Evolutionary conservation across 2,113 vertebrate genomes (phyloP).

Genomic region (Lophotis ruficrista): DNA sequence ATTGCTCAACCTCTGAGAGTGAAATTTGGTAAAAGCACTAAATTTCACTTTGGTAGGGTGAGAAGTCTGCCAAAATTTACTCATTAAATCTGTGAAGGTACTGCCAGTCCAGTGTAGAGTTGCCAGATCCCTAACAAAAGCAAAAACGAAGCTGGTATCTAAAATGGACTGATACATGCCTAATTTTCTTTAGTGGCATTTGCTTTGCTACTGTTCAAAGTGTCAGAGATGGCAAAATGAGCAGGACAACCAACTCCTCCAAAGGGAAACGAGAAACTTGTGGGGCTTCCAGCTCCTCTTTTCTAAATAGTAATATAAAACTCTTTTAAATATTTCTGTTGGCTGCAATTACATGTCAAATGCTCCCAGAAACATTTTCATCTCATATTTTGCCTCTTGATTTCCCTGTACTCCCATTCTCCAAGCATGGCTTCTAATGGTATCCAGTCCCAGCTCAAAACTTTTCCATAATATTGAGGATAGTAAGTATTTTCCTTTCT

Average conservation of each 20-base stretch:
- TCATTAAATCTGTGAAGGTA: background rate
- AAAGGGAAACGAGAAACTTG: background rate
- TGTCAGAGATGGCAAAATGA: background rate
- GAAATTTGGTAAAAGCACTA: slow-evolving; percentile 17
- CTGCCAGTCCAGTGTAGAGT: background rate
- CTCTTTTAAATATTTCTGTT: slow-evolving; percentile 2
- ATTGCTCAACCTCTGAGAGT: background rate
- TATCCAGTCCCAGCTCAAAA: slow-evolving; percentile 5
- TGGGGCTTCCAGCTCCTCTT: background rate
- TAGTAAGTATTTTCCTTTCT: background rate
- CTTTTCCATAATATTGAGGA: background rate
- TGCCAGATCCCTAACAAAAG: background rate
- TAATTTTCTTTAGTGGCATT: background rate
- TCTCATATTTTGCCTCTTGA: slow-evolving; percentile 18
- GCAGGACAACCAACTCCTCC: background rate
- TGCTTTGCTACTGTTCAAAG: background rate
- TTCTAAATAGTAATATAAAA: background rate
- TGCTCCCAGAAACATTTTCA: slow-evolving; percentile 5
- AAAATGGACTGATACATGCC: background rate
- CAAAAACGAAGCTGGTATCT: background rate
- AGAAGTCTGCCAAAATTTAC: background rate
- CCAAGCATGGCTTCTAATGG: background rate
- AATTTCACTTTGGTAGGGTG: background rate
- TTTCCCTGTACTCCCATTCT: slow-evolving; percentile 22
- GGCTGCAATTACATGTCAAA: background rate